Evolutionary conservation across 2,888 invertebrate genomes (phyloP), one percentile per base, ranked within the genome.

Genomic region (Megamerina dolium): DNA sequence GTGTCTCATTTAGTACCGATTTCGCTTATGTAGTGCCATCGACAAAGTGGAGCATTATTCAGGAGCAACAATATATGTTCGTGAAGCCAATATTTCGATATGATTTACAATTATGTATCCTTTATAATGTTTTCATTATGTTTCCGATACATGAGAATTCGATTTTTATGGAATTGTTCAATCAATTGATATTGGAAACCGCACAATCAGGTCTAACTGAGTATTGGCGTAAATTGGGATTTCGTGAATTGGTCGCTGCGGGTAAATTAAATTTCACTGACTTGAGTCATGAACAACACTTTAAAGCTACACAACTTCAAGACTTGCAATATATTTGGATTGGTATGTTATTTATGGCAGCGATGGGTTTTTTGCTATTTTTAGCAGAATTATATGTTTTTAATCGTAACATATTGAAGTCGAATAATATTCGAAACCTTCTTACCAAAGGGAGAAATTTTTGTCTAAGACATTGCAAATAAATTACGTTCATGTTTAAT

Each of bases 81-180:
- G 55, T 54, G 2, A 49, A 47, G 2, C 60, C 60, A 0, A 10
- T 67, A 2, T 68, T 67, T 38, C 59, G 58, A 1, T 41, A 50
- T 42, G 53, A 58, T 0, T 33, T 51, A 0, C 59, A 59, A 16
- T 50, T 67, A 12, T 67, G 68, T 14, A 52, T 66, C 16, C 58
- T 48, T n/a, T 49, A 55, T 14, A 57, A 58, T 33, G 26, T 62
- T 5, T 66, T 63, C 0, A 42, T 63, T 3, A 45, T 52, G 2
- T 65, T 66, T 46, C 66, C 66, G 0, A 23, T 66, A 2, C 53
- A 60, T 1, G 61, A 61, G 30, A 67, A 64, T 37, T 64, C 65
- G 0, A 54, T 66, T 8, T 66, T 55, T 26, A 50, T 40, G 43
- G 42, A 55, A 4, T 49, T 55, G 0, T n/a, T 66, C 9, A 41